Evolutionary conservation across 2,797 vertebrate species (phyloP), one percentile per base, ranked within the genome.

Genomic region (Pantherophis vulpinus): DNA sequence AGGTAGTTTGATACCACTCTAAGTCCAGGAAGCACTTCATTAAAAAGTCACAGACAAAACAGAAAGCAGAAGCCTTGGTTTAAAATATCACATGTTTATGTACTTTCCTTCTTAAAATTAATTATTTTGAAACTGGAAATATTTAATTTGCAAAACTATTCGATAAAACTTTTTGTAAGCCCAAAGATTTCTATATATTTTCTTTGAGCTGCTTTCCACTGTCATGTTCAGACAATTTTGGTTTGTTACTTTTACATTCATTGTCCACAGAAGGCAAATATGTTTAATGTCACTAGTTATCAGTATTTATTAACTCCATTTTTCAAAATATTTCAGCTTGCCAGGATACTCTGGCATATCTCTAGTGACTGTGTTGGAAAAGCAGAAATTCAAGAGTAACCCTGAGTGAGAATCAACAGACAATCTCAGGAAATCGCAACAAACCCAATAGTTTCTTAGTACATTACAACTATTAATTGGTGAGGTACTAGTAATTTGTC

Each of bases 261-360:
- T 94, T 89, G 93, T 1, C 1, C 63, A 55, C 90, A 95, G 59
- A 58, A 74, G 11, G 56, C 92, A 93, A 92, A 59, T n/a, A 66
- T 63, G 92, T 90, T 94, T 94, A 54, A 92, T 5, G 93, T 93
- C 27, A 63, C 11, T 29, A 5, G 27, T 63, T 93, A 87, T 10
- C 10, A 2, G 54, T 54, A 54, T 37, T 12, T 87, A 66, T 61
- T 91, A 86, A 86, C n/a, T 93, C 25, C 7, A 0, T 79, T 90
- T 16, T 66, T 66, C 63, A 66, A 29, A 66, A 27, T n/a, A 66
- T 66, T 66, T 66, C 63, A 66, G 5, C 63, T 66, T 66, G 11
- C 27, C 61, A 63, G 63, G 29, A 66, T 66, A 66, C 4, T 66
- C 63, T 66, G 29, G 29, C 29, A 14, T 11, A 13, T 66, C 27